A percentile compares a stretch with the other conserved stretches of the same genome.
phyloP scores from a whole-genome alignment of 2,888 invertebrate species.

The Tinea semifulvella region DNA sequence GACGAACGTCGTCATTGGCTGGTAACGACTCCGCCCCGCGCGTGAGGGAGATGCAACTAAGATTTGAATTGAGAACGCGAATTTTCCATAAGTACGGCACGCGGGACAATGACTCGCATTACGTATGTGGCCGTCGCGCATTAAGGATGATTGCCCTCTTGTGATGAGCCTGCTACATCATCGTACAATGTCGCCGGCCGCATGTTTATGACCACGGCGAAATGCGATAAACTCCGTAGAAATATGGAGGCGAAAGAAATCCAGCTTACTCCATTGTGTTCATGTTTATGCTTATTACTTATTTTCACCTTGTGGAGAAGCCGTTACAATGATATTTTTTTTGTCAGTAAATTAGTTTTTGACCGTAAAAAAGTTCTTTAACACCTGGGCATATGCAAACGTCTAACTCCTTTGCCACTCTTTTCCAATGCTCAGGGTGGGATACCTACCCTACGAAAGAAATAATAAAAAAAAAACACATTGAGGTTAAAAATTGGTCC shows the following conservation, averaged over 20 bases:
- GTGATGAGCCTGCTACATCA: conserved; percentile 64
- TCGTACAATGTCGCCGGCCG: conserved; percentile 59
- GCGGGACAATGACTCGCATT: conserved; percentile 67
- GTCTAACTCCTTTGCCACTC: too few species aligned
- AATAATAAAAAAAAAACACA: too few species aligned
- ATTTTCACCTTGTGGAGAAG: conserved; percentile 39
- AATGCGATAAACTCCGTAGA: conserved; percentile 58
- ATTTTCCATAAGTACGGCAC: conserved; percentile 67
- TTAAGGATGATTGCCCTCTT: conserved; percentile 66
- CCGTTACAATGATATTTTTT: background rate
- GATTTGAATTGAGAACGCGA: conserved; percentile 68
- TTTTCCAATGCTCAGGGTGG: too few species aligned
- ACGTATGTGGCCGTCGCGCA: conserved; percentile 64
- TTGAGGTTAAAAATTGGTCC: too few species aligned
- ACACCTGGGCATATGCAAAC: too few species aligned
- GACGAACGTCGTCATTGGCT: conserved; percentile 61
- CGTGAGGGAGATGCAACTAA: conserved; percentile 61
- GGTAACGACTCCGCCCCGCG: conserved; percentile 63
- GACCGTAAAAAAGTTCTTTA: too few species aligned
- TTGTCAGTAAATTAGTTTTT: background rate
- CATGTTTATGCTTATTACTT: conserved; percentile 61
- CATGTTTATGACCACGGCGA: conserved; percentile 56
- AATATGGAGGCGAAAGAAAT: conserved; percentile 60
- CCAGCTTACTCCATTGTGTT: conserved; percentile 49
- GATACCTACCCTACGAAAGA: too few species aligned